A percentile compares a stretch with the other conserved stretches of the same genome.
Evolutionary conservation across 2,113 vertebrate species (phyloP).

Genomic region (Eublepharis macularius): DNA sequence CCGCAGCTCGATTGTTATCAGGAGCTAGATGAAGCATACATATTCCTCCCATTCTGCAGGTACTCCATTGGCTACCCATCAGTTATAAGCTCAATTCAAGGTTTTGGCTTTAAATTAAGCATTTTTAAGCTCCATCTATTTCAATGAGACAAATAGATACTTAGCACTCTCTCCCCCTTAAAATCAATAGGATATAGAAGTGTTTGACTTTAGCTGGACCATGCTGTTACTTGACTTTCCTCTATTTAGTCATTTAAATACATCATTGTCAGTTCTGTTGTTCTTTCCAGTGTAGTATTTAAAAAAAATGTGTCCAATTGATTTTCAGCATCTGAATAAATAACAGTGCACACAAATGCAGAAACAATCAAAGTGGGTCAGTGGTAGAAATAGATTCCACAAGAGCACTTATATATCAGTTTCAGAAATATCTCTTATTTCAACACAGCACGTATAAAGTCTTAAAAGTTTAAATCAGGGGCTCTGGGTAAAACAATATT

Average conservation of each 20-base stretch:
- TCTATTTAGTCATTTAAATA: not conserved
- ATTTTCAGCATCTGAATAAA: conserved; percentile 45
- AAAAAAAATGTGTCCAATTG: not conserved
- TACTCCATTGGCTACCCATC: too few species aligned
- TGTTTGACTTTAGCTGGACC: not conserved
- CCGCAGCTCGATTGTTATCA: too few species aligned
- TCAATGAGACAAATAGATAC: not conserved
- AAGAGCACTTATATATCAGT: conserved; percentile 55
- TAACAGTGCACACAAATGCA: conserved; percentile 26
- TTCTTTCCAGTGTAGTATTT: not conserved
- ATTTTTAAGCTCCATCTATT: not conserved
- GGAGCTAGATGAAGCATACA: too few species aligned
- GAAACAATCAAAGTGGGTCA: conserved; percentile 36
- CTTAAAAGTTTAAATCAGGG: conserved; percentile 68
- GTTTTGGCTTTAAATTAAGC: too few species aligned
- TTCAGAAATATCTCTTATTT: conserved; percentile 67
- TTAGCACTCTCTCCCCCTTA: too few species aligned
- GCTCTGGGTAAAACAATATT: conserved; percentile 57
- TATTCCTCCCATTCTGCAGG: too few species aligned
- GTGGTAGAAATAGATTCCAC: conserved; percentile 45
- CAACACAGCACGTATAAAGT: conserved; percentile 69
- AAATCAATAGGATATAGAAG: too few species aligned
- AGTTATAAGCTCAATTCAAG: too few species aligned
- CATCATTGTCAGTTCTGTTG: not conserved
- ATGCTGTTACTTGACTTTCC: not conserved